Conservation (phyloP, 2,113 vertebrate genomes). For the Danio rerio region DNA sequence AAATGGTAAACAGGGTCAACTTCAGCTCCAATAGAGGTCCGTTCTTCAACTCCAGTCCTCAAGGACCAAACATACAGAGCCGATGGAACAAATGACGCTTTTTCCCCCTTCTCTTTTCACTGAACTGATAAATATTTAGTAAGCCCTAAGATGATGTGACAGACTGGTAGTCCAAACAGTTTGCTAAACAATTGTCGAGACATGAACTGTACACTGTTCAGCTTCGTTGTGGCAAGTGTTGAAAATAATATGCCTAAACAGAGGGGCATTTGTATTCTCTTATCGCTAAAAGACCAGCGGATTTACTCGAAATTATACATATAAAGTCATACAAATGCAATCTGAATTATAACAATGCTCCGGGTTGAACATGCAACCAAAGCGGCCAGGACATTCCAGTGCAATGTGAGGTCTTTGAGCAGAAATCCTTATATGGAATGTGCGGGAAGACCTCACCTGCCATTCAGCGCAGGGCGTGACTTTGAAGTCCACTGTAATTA, state of each 20-base stretch:
- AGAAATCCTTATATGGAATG: constrained; percentile 22
- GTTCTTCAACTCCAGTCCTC: constrained; percentile 66
- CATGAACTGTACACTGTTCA: constrained; percentile 69
- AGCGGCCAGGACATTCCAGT: constrained; percentile 12
- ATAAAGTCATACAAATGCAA: constrained; percentile 43
- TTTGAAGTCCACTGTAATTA: constrained; percentile 31
- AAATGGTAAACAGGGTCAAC: constrained; percentile 79
- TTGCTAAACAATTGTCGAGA: constrained; percentile 75
- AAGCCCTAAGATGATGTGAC: constrained; percentile 69
- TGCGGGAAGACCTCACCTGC: constrained; percentile 16
- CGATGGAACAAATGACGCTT: constrained; percentile 62
- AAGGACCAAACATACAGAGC: constrained; percentile 58
- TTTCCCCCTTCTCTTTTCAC: constrained; percentile 58
- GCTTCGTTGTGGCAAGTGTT: constrained; percentile 61
- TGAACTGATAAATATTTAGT: constrained; percentile 78
- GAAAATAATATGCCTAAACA: constrained; percentile 60
- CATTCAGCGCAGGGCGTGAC: neutral
- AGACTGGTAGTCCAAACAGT: constrained; percentile 76
- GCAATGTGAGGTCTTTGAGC: constrained; percentile 31
- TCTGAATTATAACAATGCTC: constrained; percentile 45
- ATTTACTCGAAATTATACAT: constrained; percentile 46
- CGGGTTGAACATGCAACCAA: constrained; percentile 22
- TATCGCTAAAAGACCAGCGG: constrained; percentile 31
- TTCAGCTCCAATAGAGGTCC: constrained; percentile 61
- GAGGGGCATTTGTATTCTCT: constrained; percentile 21